phyloP scores from a whole-genome alignment of 1,140 invertebrate species.

The Lucilia cuprina region DNA sequence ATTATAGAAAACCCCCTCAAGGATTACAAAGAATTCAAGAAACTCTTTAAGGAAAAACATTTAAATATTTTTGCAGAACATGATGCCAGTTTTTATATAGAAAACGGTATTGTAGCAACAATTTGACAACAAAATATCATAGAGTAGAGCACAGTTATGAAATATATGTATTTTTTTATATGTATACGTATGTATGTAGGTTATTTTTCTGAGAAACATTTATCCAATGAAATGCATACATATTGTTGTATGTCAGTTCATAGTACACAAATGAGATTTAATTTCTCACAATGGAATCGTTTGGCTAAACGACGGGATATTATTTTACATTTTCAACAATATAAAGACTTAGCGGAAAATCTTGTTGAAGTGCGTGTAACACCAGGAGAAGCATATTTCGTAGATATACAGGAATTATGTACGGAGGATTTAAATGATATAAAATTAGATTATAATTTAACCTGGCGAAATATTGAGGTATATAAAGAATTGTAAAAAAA shows the following conservation, averaged over 20 bases:
- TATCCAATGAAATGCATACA: constrained; percentile 50
- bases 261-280: constrained; percentile 51
- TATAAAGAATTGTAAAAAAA: constrained; percentile 4
- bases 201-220: constrained; percentile 54
- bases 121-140: no score
- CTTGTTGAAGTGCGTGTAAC: constrained; percentile 44
- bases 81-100: constrained; percentile 54
- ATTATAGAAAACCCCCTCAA: constrained; percentile 48
- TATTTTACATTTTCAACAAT: constrained; percentile 47
- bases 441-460: constrained; percentile 45
- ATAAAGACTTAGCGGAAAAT: constrained; percentile 42
- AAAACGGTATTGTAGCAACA: constrained; percentile 46
- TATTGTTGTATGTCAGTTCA: constrained; percentile 53
- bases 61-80: constrained; percentile 55
- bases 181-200: constrained; percentile 27
- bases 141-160: no score
- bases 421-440: constrained; percentile 51
- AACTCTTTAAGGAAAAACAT: constrained; percentile 39
- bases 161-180: not conserved
- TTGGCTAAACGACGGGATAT: constrained; percentile 50
- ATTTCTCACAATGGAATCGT: constrained; percentile 53
- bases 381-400: constrained; percentile 50
- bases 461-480: constrained; percentile 54
- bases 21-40: constrained; percentile 48
- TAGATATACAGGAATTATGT: constrained; percentile 51